Base-by-base conservation (phyloP, 2,113 vertebrate genomes). In the Lonchura striata region DNA sequence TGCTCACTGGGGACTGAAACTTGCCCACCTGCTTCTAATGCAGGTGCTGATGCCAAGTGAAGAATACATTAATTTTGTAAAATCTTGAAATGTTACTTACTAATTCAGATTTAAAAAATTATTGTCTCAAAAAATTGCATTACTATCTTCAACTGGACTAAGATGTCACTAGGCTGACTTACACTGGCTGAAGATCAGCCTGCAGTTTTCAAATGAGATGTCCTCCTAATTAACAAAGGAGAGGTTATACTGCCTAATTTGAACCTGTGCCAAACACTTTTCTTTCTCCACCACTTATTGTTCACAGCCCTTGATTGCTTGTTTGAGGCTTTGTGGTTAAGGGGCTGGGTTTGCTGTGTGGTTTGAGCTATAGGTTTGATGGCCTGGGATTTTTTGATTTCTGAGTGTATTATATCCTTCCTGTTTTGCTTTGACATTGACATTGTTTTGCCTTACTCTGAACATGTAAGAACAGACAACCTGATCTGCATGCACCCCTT, bases 371-470 rank as follows among this genome's bases (percentile, higher is more conserved):
- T 49, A 41, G 50, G 17, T 64, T 81, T 81, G 47, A 56, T 71
- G 72, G 46, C 39, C 57, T 49, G 41, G 24, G 7, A 2, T 8
- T 42, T 69, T 78, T 76, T 49, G 13, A 25, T 92, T 96, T 76
- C 69, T 80, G 54, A 88, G 47, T n/a, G 33, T 49, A 30, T 79
- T 79, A 39, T 88, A 76, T 88, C 68, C 93, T 91, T 94, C 95
- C 80, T 92, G 84, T 96, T 88, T 90, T 82, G 30, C 95, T 66
- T 90, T 95, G 97, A 97, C 96, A 92, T 76, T 92, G 97, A 94
- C 41, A 20, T 5, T 79, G 83, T 96, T 97, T 95, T 96, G 41
- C 80, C 95, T 90, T 60, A 89, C 57, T 95, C 83, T 90, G 57
- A 95, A 92, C 83, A 94, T 90, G 80, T 91, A 95, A 89, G 84